Percentiles rank a stretch among this genome's conserved stretches.
phyloP scores from a whole-genome alignment of 2,888 invertebrate genomes.

The Neoaliturus tenellus region DNA sequence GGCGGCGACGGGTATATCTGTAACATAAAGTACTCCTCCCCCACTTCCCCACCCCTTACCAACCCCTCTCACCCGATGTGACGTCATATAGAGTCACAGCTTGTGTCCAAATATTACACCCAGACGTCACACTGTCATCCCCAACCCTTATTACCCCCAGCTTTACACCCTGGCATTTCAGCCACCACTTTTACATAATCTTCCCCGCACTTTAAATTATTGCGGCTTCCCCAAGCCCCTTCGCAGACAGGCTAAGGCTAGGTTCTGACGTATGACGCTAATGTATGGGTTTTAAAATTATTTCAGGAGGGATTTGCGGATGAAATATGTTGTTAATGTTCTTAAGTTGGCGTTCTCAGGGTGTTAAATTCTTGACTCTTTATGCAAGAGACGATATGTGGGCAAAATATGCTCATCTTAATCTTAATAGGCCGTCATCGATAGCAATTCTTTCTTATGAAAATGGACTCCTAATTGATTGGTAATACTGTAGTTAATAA shows the following conservation, averaged over 20 bases:
- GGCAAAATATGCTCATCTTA: too few species aligned
- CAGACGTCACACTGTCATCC: conserved; percentile 14
- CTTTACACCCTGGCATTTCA: background rate
- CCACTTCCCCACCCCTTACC: background rate
- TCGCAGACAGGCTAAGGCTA: background rate
- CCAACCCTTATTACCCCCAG: conserved; percentile 8
- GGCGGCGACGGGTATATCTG: background rate
- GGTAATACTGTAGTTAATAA: too few species aligned
- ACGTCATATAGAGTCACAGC: background rate
- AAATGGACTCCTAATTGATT: too few species aligned
- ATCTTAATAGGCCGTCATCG: too few species aligned
- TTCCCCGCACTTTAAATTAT: conserved; percentile 11
- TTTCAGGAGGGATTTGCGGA: too few species aligned
- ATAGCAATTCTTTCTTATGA: too few species aligned
- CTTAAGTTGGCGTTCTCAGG: too few species aligned
- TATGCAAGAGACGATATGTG: too few species aligned
- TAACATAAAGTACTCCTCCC: conserved; percentile 1
- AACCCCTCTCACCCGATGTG: background rate
- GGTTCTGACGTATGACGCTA: background rate
- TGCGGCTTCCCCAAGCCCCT: background rate
- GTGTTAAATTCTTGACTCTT: too few species aligned
- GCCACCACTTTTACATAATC: conserved; percentile 30
- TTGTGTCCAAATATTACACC: conserved; percentile 35
- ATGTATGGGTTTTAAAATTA: background rate
- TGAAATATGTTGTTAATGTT: background rate